Percentiles rank a stretch among this genome's conserved stretches.
phyloP scores from a whole-genome alignment of 2,888 invertebrate species.

The Cryptus armator region DNA sequence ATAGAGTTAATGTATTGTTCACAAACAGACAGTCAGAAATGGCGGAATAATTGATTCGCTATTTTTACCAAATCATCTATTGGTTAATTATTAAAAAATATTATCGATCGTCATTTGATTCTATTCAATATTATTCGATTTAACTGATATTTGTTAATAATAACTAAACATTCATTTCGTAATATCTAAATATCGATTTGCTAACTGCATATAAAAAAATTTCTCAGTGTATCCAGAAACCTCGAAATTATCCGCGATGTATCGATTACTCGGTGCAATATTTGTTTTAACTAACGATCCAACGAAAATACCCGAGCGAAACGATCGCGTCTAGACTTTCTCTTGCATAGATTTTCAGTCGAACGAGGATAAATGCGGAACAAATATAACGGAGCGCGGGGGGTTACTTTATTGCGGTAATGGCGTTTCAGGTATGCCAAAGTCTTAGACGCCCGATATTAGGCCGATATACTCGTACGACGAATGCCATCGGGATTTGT shows the following conservation, averaged over 20 bases:
- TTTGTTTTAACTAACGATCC: constrained; percentile 7
- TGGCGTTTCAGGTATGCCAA: constrained; percentile 23
- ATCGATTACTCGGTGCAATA: neutral
- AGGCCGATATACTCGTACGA: neutral
- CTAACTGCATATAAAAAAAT: too few relatives aligned
- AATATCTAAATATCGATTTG: too few relatives aligned
- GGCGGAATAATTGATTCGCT: too few relatives aligned
- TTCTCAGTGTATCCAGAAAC: too few relatives aligned
- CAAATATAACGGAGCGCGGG: constrained; percentile 31
- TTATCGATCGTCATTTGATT: neutral
- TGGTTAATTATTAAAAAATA: too few relatives aligned
- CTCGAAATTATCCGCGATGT: too few relatives aligned
- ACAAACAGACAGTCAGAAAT: too few relatives aligned
- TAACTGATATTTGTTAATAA: too few relatives aligned
- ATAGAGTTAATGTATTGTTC: too few relatives aligned
- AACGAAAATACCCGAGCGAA: constrained; percentile 24
- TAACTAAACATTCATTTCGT: too few relatives aligned
- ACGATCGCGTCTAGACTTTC: constrained; percentile 45
- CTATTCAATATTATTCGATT: too few relatives aligned
- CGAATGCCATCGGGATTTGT: constrained; percentile 3
- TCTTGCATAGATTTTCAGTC: constrained; percentile 31
- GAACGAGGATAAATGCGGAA: neutral
- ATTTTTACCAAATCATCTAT: too few relatives aligned
- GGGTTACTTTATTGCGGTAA: constrained; percentile 32
- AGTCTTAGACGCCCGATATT: neutral